phyloP scores from a whole-genome alignment of 2,113 vertebrate genomes.

The Halichoerus grypus region DNA sequence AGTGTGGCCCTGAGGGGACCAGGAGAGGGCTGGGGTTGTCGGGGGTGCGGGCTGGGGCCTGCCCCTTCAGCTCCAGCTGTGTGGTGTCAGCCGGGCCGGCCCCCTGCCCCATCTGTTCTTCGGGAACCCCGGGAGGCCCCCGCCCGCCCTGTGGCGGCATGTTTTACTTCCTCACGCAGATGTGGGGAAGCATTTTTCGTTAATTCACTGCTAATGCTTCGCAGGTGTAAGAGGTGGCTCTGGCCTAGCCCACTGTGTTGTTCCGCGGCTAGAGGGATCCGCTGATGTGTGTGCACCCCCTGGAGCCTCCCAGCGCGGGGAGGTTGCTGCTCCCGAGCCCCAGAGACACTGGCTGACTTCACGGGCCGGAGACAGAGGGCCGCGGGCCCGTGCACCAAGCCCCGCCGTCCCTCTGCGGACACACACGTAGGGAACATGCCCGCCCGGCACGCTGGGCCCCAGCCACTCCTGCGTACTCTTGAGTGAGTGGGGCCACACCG shows the following conservation, averaged over 20 bases:
- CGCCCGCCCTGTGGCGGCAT: neutral
- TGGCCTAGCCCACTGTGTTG: constrained; percentile 26
- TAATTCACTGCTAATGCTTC: constrained; percentile 81
- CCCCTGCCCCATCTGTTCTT: neutral
- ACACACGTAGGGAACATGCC: rapidly evolving
- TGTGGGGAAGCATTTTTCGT: constrained; percentile 25
- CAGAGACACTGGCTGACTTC: rapidly evolving
- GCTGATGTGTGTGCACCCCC: constrained; percentile 75
- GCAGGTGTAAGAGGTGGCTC: constrained; percentile 60
- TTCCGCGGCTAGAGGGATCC: constrained; percentile 28
- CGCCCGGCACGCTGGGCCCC: neutral
- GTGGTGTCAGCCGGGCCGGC: rapidly evolving
- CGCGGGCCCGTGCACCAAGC: rapidly evolving
- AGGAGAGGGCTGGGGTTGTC: neutral
- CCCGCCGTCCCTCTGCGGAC: neutral
- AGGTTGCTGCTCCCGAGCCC: neutral
- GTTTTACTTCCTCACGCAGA: neutral
- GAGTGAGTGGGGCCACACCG: rapidly evolving
- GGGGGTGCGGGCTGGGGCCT: neutral
- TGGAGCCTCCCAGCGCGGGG: neutral
- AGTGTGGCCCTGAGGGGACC: neutral
- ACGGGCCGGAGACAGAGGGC: rapidly evolving
- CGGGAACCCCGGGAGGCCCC: neutral
- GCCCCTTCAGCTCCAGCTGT: too few species aligned
- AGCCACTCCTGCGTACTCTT: neutral